Evolutionary conservation across 2,888 invertebrate species (phyloP).

Genomic region (Nezara viridula): DNA sequence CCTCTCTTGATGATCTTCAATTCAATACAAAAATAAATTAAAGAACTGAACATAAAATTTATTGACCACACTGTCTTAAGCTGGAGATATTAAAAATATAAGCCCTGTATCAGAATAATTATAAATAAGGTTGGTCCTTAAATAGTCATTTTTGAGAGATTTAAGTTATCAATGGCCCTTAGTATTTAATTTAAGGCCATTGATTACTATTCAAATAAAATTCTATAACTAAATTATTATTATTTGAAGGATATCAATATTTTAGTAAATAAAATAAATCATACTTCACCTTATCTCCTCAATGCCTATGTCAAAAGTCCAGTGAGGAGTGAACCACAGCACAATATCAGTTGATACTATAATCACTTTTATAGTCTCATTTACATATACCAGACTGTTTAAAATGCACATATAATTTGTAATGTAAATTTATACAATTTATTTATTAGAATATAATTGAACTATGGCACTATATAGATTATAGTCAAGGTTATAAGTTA

Average conservation of each 20-base stretch:
- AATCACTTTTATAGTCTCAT: not conserved
- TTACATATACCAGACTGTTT: not conserved
- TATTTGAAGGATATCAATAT: not conserved
- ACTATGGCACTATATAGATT: not conserved
- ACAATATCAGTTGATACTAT: not conserved
- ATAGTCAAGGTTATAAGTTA: not conserved
- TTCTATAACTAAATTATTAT: too few species aligned
- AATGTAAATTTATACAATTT: not conserved
- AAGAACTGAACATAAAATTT: too few species aligned
- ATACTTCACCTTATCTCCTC: not conserved
- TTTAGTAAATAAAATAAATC: not conserved
- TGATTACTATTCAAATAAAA: not conserved
- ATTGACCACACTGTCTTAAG: too few species aligned
- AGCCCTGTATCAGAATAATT: too few species aligned
- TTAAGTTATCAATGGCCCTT: too few species aligned
- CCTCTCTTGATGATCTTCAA: too few species aligned
- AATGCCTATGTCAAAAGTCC: not conserved
- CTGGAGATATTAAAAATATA: too few species aligned
- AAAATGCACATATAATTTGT: slow-evolving; percentile 23
- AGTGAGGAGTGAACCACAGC: slow-evolving; percentile 18
- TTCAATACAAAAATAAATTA: too few species aligned
- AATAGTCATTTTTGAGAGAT: too few species aligned
- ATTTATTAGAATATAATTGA: slow-evolving; percentile 9
- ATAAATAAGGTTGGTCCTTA: too few species aligned
- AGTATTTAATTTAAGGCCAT: not conserved